Conservation (phyloP, 2,113 vertebrate species). For the Sturnira hondurensis region DNA sequence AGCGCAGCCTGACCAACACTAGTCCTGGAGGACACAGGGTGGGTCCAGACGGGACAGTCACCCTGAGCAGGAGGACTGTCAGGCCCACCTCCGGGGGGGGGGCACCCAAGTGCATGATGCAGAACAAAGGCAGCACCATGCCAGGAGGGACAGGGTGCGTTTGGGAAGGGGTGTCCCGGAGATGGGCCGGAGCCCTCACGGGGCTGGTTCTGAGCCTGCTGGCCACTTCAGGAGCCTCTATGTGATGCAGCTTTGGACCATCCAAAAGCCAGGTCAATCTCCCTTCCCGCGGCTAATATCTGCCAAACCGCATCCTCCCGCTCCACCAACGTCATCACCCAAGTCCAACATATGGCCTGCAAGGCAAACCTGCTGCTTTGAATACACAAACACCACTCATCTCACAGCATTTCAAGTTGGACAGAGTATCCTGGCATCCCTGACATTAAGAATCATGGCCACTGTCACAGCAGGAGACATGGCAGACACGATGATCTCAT, state of each 20-base stretch:
- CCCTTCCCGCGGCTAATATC: accelerated
- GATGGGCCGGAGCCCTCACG: neutral
- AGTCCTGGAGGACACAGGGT: neutral
- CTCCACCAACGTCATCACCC: neutral
- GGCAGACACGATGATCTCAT: accelerated
- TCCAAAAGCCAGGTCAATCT: neutral
- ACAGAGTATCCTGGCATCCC: neutral
- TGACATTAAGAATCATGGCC: neutral
- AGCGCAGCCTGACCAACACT: accelerated
- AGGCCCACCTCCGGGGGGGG: too few relatives aligned
- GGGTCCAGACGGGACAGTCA: neutral
- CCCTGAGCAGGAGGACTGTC: neutral
- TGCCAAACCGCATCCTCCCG: neutral
- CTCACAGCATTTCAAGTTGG: neutral
- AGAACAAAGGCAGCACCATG: neutral
- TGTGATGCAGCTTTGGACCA: neutral
- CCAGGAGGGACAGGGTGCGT: neutral
- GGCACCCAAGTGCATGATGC: too few relatives aligned
- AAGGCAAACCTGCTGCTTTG: neutral
- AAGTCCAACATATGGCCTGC: accelerated
- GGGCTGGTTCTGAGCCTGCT: neutral
- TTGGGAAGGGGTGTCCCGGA: neutral
- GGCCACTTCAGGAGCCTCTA: neutral
- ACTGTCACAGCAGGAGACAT: neutral
- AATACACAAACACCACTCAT: neutral